phyloP scores from a whole-genome alignment of 2,113 vertebrate genomes.

The Cephalopholis sonnerati region DNA sequence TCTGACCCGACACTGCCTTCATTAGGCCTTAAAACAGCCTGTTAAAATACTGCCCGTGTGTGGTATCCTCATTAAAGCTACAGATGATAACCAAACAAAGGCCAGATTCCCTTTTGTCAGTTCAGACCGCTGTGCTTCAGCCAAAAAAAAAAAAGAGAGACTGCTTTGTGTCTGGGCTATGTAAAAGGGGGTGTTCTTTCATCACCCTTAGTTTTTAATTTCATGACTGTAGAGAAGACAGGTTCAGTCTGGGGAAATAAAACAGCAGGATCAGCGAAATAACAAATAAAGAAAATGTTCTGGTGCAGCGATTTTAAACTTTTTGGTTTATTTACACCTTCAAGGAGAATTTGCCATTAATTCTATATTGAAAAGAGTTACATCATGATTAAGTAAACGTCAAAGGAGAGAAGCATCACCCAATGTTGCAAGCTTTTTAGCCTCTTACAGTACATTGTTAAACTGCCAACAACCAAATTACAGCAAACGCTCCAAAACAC shows the following conservation, averaged over 20 bases:
- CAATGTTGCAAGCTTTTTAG: too few species aligned
- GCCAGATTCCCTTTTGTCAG: constrained; percentile 55
- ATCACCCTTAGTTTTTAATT: neutral
- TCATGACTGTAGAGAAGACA: neutral
- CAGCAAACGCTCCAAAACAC: neutral
- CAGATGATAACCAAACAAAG: constrained; percentile 72
- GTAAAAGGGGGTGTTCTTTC: constrained; percentile 17
- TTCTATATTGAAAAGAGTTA: neutral
- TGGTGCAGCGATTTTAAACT: neutral
- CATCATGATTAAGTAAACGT: neutral
- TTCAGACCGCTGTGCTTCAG: constrained; percentile 39
- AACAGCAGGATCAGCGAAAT: neutral
- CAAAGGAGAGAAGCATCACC: neutral
- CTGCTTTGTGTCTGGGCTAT: constrained; percentile 23
- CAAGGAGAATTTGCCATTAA: neutral
- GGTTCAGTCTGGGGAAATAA: neutral
- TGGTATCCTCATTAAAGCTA: constrained; percentile 75
- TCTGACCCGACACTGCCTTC: constrained; percentile 67
- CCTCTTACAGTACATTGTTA: too few species aligned
- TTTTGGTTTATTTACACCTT: neutral
- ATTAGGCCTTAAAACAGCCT: constrained; percentile 75
- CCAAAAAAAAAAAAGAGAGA: constrained; percentile 37
- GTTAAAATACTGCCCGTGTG: constrained; percentile 71
- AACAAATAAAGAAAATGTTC: neutral
- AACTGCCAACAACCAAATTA: too few species aligned